phyloP scores from a whole-genome alignment of 53 echinoderm and acorn worm genomes.

The Henricia sp. region DNA sequence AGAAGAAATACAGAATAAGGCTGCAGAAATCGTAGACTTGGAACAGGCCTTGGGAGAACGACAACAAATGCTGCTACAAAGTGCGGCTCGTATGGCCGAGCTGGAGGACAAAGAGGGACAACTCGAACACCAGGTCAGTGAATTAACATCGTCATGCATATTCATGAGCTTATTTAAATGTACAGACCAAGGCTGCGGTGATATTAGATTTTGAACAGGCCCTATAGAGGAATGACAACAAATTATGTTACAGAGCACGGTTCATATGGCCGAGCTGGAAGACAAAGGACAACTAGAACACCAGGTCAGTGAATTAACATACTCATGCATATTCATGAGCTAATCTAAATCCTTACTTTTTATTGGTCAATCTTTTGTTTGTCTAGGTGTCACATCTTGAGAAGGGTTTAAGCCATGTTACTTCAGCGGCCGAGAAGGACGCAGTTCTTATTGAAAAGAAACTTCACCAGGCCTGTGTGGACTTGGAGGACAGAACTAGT shows the following conservation, averaged over 20 bases:
- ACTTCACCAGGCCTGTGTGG: constrained; percentile 76
- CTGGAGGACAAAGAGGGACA: constrained; percentile 93
- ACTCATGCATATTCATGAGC: constrained; percentile 28
- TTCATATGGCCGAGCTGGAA: constrained; percentile 86
- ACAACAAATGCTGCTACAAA: constrained; percentile 93
- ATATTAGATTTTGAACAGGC: constrained; percentile 70
- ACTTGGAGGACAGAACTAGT: constrained; percentile 76
- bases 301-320: constrained; percentile 62
- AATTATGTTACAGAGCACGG: constrained; percentile 88
- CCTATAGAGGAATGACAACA: constrained; percentile 81
- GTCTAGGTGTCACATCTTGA: constrained; percentile 73
- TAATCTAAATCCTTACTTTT: constrained; percentile 48
- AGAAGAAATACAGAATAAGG: constrained; percentile 65
- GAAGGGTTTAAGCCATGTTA: constrained; percentile 74
- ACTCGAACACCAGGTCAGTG: constrained; percentile 82
- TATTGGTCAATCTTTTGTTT: no score
- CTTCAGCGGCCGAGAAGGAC: constrained; percentile 63
- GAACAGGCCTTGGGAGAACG: constrained; percentile 78
- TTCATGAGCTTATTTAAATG: constrained; percentile 51
- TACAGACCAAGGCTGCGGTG: constrained; percentile 61
- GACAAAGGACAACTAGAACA: constrained; percentile 84
- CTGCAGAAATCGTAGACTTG: constrained; percentile 57
- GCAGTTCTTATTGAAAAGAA: constrained; percentile 76
- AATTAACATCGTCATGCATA: neutral
- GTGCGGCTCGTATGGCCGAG: constrained; percentile 80